Evolutionary conservation across 1,140 invertebrate species (phyloP), one percentile per base, ranked within the genome.

Genomic region (Gerris buenoi): DNA sequence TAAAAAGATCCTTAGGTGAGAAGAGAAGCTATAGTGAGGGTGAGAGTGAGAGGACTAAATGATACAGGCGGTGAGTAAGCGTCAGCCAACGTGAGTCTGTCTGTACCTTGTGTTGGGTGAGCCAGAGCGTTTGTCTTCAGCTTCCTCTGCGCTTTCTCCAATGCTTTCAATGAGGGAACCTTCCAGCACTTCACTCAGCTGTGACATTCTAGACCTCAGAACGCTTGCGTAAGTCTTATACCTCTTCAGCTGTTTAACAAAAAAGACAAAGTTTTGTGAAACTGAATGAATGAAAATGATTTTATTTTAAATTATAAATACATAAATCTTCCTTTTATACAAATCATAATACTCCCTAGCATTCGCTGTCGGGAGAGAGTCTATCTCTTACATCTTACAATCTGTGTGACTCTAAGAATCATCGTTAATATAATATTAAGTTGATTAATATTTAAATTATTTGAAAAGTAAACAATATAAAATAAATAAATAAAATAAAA

Each of bases 191-290:
- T 86, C 84, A 0, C 82, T 80, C 70, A 81, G 84, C 60, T 83
- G 82, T 13, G 83, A 79, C 71, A 91, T 79, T 70, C 88, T 85
- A 14, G 88, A 86, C 66, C 88, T 85, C 70, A 95, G 80, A 68
- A 93, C 82, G 75, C 87, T 87, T 2, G 86, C 84, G 77, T 95
- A 95, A 0, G 89, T 90, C 73, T 88, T 87, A 77, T 94, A 95
- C 72, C 91, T 81, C 76, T 91, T 91, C 71, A 93, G 76, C 91
- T 95, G 79, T n/a, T n/a, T 79, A 77, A 73, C 63, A 74, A 68
- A 71, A 66, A 29, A 66, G 3, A 68, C 14, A 70, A 67, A 67
- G 28, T 10, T 46, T 46, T 10, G 33, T 10, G 18, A 46, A 46
- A 46, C 5, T 10, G 18, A 10, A 46, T 5, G 33, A 46, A 46